These are phyloP conservation scores for Willowsia nigromaculata DNA, from an alignment of 2,888 invertebrate species.

Conservation along the genomic window DNA sequence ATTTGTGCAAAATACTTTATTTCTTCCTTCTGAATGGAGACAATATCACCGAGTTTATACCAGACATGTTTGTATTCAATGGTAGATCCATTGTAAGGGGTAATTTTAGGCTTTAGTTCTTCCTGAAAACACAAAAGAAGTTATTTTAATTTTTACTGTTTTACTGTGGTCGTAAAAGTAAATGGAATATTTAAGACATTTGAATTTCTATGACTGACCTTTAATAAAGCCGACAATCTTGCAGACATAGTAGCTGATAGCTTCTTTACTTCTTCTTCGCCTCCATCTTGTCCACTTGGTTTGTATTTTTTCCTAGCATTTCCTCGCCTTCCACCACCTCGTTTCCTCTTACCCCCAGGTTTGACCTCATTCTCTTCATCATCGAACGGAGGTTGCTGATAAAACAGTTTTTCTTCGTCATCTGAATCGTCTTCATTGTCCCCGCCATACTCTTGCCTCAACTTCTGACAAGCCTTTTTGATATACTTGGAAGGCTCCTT, in stretches of 20 bases:
- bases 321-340: conserved; percentile 49
- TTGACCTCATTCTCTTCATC: conserved; percentile 49
- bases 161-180: too few species aligned
- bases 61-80: conserved; percentile 48
- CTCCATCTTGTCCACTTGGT: background rate
- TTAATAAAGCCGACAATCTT: conserved; percentile 54
- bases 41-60: conserved; percentile 55
- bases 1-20: conserved; percentile 47
- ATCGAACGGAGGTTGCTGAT: conserved; percentile 43
- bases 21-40: conserved; percentile 28
- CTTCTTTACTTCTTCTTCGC: conserved; percentile 19
- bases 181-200: too few species aligned
- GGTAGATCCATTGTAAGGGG: conserved; percentile 22
- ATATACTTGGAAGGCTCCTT: conserved; percentile 34
- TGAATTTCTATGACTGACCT: too few species aligned
- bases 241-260: conserved; percentile 31
- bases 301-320: conserved; percentile 22
- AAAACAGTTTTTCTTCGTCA: conserved; percentile 53
- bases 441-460: conserved; percentile 45
- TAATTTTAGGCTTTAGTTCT: conserved; percentile 44
- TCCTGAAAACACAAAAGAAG: conserved; percentile 11
- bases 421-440: conserved; percentile 43
- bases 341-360: conserved; percentile 26
- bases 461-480: conserved; percentile 49
- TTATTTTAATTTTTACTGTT: too few species aligned